These are phyloP conservation scores for Chloroclysta siterata DNA, from an alignment of 2,888 invertebrate species.

Conservation along the genomic window DNA sequence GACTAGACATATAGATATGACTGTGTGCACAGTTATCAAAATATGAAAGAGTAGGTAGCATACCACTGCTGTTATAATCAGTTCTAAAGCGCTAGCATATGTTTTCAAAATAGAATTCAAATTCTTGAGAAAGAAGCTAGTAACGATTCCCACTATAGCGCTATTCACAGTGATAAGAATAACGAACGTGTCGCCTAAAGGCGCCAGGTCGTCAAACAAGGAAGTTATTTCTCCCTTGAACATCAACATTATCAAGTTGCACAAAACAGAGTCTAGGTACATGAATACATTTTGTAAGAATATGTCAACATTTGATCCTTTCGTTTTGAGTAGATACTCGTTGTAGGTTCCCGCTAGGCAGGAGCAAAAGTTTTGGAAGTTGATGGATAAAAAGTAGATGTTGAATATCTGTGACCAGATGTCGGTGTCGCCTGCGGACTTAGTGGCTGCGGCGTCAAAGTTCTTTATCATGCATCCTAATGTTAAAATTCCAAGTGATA, in stretches of 20 bases:
- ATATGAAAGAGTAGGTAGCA: slow-evolving; percentile 94
- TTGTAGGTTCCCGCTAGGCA: slow-evolving; percentile 98
- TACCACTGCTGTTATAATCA: slow-evolving; percentile 94
- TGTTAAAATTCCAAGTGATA: slow-evolving; percentile 94
- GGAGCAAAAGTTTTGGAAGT: slow-evolving; percentile 94
- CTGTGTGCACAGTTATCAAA: slow-evolving; percentile 92
- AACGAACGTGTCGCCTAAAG: slow-evolving; percentile 88
- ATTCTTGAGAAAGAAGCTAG: slow-evolving; percentile 96
- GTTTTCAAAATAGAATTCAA: slow-evolving; percentile 98
- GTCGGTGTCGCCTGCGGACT: slow-evolving; percentile 56
- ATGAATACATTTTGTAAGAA: slow-evolving; percentile 97
- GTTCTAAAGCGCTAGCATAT: slow-evolving; percentile 96
- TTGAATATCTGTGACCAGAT: slow-evolving; percentile 78
- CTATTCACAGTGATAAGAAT: slow-evolving; percentile 94
- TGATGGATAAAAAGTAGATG: slow-evolving; percentile 87
- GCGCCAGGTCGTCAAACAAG: slow-evolving; percentile 85
- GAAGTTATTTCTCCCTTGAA: slow-evolving; percentile 87
- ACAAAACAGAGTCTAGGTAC: slow-evolving; percentile 97
- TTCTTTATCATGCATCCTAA: slow-evolving; percentile 96
- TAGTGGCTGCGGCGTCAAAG: slow-evolving; percentile 82
- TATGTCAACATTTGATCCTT: slow-evolving; percentile 93
- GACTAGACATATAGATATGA: slow-evolving; percentile 92
- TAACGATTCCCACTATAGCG: slow-evolving; percentile 95
- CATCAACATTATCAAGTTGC: slow-evolving; percentile 90
- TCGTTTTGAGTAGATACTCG: slow-evolving; percentile 95